A percentile compares a stretch with the other conserved stretches of the same genome.
phyloP scores from a whole-genome alignment of 2,797 vertebrate genomes.

The Taenioides sp. region DNA sequence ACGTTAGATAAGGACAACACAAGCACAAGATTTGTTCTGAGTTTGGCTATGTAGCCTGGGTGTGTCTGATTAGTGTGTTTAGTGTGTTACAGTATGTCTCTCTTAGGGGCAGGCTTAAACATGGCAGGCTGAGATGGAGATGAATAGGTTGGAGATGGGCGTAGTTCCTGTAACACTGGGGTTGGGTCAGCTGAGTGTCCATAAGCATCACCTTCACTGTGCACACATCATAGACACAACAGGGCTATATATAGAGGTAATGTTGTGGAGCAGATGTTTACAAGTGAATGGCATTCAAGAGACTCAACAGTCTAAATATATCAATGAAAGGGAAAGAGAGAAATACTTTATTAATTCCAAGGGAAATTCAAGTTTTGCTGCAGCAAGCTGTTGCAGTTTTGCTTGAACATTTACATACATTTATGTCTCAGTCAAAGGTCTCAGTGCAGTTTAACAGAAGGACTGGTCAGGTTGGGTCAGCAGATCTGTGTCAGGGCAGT shows the following conservation, averaged over 20 bases:
- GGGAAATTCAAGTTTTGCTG: too few species aligned
- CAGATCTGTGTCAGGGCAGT: too few species aligned
- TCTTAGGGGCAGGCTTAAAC: background rate
- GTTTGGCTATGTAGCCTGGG: slow-evolving; percentile 10
- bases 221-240: slow-evolving; percentile 16
- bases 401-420: too few species aligned
- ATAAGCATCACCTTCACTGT: slow-evolving; percentile 50
- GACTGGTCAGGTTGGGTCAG: too few species aligned
- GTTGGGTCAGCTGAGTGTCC: slow-evolving; percentile 48
- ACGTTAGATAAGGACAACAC: background rate
- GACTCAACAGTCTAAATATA: background rate
- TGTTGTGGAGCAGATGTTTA: slow-evolving; percentile 27
- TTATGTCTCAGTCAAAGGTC: too few species aligned
- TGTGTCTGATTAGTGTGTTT: slow-evolving; percentile 21
- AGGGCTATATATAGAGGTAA: slow-evolving; percentile 19
- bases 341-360: too few species aligned
- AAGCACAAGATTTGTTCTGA: background rate
- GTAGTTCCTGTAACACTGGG: slow-evolving; percentile 55
- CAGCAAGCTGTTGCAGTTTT: too few species aligned
- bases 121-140: slow-evolving; percentile 25
- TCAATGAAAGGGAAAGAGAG: too few species aligned
- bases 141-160: slow-evolving; percentile 35
- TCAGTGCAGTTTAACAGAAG: too few species aligned
- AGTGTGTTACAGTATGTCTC: background rate
- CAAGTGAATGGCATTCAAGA: background rate